Evolutionary conservation across 1,140 invertebrate species (phyloP), one percentile per base, ranked within the genome.

Genomic region (Drosophila melanica): DNA sequence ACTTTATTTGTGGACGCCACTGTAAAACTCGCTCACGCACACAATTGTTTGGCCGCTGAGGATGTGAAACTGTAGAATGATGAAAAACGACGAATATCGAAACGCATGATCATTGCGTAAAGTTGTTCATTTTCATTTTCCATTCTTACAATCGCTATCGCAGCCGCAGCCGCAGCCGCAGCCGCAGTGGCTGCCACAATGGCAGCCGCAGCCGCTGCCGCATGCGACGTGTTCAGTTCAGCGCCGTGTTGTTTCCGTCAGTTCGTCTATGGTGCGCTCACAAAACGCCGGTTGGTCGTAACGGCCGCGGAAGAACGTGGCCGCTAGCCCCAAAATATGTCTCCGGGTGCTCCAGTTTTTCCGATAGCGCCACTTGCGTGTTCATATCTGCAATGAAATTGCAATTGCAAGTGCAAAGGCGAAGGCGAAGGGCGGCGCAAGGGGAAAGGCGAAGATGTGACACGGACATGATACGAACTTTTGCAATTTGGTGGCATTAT

Each of bases 11-110:
- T 30, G 57, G 71, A 69, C 66, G 44, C 51, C 37, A 70, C 66
- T 74, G 71, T 74, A 37, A 37, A 16, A 47, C 14, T 51, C 60
- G 57, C 51, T 50, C 50, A 74, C 51, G n/a, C 16, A 60, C 20
- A 47, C 37, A 72, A 48, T 30, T 20, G 16, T 45, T 42, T 8
- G 27, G 57, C 54, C 63, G 69, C 45, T 68, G 66, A 74, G 78
- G 76, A 79, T 81, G 84, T 87, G 84, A 89, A 82, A 86, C 71
- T 68, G 82, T 86, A 82, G 82, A 82, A 86, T 72, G 79, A 89
- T 86, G 81, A 82, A 73, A 73, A 73, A 65, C 39, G 53, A 72
- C 66, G 70, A 78, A 87, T 78, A 87, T 69, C 75, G 57, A 75
- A 77, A 74, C 60, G 78, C 82, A 59, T 72, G 82, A 87, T 87